phyloP scores from a whole-genome alignment of 2,797 vertebrate genomes.

The Buphagus erythrorhynchus region DNA sequence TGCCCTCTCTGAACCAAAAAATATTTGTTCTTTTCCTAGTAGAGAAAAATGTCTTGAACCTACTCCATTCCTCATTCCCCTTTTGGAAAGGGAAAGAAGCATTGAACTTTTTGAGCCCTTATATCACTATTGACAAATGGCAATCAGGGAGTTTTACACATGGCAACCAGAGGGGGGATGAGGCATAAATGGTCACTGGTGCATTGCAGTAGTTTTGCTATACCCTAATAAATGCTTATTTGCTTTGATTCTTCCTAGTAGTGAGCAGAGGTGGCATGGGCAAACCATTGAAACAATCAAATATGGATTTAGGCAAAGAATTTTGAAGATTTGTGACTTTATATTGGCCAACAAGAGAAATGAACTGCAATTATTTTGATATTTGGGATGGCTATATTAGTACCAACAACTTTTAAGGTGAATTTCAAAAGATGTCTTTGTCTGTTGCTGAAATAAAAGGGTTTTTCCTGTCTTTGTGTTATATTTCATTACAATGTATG shows the following conservation, averaged over 20 bases:
- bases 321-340: not conserved
- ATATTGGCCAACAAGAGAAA: not conserved
- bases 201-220: not conserved
- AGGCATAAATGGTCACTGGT: not conserved
- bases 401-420: slow-evolving; percentile 1
- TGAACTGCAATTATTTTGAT: not conserved
- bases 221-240: not conserved
- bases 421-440: slow-evolving; percentile 1
- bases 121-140: not conserved
- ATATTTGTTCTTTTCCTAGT: not conserved
- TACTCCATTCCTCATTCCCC: not conserved
- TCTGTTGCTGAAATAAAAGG: slow-evolving; percentile 15
- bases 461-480: not conserved
- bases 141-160: not conserved
- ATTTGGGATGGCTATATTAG: not conserved
- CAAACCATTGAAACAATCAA: not conserved
- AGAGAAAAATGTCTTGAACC: not conserved
- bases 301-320: not conserved
- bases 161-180: not conserved
- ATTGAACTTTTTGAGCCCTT: not conserved
- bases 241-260: not conserved
- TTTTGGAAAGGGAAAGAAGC: not conserved
- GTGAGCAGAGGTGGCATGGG: not conserved
- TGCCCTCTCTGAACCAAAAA: not conserved
- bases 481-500: slow-evolving; percentile 43